These are phyloP conservation scores for Drosophila tripunctata DNA, from an alignment of 2,888 invertebrate species.

Conservation along the genomic window DNA sequence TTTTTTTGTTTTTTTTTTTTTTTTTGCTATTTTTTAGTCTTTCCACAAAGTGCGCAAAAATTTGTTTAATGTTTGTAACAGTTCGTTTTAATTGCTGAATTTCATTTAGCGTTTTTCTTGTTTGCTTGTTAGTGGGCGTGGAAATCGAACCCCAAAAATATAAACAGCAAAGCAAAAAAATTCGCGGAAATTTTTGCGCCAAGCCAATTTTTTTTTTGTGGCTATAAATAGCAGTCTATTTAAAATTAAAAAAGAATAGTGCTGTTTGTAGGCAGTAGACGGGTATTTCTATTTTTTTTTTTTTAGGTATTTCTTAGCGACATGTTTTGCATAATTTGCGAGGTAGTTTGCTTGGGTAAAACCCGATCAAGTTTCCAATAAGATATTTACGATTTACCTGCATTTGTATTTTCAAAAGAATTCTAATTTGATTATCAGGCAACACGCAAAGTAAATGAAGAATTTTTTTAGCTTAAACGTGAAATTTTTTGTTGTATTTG, in stretches of 20 bases:
- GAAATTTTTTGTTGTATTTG: conserved; percentile 18
- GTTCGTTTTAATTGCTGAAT: conserved; percentile 22
- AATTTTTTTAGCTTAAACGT: conserved; percentile 5
- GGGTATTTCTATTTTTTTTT: too few relatives aligned
- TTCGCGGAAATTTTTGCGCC: conserved; percentile 58
- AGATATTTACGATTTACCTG: conserved; percentile 43
- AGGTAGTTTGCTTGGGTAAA: conserved; percentile 31
- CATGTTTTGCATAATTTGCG: conserved; percentile 66
- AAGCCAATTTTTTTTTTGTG: conserved; percentile 15
- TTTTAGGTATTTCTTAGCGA: conserved; percentile 21
- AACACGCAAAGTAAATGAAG: neutral
- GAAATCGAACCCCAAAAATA: conserved; percentile 25
- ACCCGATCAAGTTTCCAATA: conserved; percentile 38
- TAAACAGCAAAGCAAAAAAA: conserved; percentile 51
- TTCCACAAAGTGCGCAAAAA: conserved; percentile 4
- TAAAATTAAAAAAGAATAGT: conserved; percentile 31
- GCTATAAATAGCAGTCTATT: conserved; percentile 39
- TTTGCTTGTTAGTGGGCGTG: conserved; percentile 28
- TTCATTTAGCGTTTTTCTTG: neutral
- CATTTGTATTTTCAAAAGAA: too few relatives aligned
- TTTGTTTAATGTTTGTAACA: conserved; percentile 36
- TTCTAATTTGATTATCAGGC: conserved; percentile 11
- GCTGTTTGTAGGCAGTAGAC: too few relatives aligned
- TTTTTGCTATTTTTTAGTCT: neutral
- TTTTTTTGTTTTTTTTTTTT: neutral